Conservation (phyloP, 2,113 vertebrate species). For the Caloenas nicobarica region DNA sequence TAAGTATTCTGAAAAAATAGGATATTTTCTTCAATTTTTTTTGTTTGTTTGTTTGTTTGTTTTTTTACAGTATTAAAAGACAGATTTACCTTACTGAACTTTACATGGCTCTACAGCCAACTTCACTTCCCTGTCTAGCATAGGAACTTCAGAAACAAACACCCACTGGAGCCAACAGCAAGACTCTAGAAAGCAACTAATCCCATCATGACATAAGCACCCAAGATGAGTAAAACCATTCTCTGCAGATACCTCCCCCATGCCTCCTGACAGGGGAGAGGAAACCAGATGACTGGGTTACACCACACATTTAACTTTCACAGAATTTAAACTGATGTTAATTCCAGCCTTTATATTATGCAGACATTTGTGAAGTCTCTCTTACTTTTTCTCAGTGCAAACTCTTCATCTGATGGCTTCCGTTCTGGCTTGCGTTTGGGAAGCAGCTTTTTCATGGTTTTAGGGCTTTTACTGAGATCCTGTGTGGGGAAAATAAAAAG, state of each 20-base stretch:
- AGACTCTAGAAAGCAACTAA: neutral
- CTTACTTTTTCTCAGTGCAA: slow-evolving; percentile 96
- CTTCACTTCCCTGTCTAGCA: neutral
- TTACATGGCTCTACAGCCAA: neutral
- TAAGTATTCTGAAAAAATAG: neutral
- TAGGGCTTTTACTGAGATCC: slow-evolving; percentile 99
- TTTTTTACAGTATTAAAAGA: neutral
- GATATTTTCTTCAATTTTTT: neutral
- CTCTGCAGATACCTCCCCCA: neutral
- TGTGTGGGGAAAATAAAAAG: slow-evolving; percentile 9
- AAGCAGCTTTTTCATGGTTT: slow-evolving; percentile 98
- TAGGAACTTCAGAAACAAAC: neutral
- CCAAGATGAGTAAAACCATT: neutral
- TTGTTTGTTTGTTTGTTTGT: no score
- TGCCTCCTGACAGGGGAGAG: neutral
- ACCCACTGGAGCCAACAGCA: fast-evolving
- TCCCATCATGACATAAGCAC: neutral
- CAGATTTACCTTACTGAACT: neutral
- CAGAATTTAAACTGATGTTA: neutral
- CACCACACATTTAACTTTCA: neutral
- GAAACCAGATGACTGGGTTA: neutral
- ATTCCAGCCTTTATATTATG: neutral
- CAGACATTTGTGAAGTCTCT: neutral
- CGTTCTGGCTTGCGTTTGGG: slow-evolving; percentile 96
- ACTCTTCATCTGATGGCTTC: slow-evolving; percentile 97